Conservation (phyloP, 2,113 vertebrate genomes). For the Sceloporus undulatus region DNA sequence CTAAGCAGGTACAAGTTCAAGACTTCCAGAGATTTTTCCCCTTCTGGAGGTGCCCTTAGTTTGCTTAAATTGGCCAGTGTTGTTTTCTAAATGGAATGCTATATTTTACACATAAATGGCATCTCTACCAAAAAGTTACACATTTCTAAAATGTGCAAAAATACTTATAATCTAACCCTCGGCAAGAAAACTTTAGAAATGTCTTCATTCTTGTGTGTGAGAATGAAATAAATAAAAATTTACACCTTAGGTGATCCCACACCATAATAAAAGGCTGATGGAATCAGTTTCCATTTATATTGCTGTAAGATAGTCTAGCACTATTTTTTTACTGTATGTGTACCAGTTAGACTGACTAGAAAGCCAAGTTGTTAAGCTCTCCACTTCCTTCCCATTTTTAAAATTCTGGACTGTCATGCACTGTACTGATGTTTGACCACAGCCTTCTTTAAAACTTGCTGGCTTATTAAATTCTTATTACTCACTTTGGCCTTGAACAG, state of each 20-base stretch:
- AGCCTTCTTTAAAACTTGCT: neutral
- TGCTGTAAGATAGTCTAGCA: neutral
- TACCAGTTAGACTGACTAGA: neutral
- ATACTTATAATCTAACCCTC: too few relatives aligned
- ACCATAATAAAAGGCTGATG: neutral
- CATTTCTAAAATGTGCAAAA: too few relatives aligned
- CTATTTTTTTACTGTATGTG: neutral
- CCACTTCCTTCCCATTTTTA: neutral
- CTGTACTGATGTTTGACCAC: neutral
- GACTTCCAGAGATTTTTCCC: too few relatives aligned
- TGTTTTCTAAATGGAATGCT: too few relatives aligned
- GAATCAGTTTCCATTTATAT: neutral
- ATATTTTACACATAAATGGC: too few relatives aligned
- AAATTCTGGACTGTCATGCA: neutral
- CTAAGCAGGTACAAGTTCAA: too few relatives aligned
- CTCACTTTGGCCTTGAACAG: too few relatives aligned
- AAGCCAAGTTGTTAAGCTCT: neutral
- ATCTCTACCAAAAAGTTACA: too few relatives aligned
- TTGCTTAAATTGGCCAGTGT: too few relatives aligned
- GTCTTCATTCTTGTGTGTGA: neutral
- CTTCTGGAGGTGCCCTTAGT: too few relatives aligned
- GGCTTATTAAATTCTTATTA: neutral
- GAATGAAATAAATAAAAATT: neutral
- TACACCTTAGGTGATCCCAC: neutral
- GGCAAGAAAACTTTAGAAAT: too few relatives aligned